Conservation (phyloP, 2,113 vertebrate genomes). For the Cavia porcellus region DNA sequence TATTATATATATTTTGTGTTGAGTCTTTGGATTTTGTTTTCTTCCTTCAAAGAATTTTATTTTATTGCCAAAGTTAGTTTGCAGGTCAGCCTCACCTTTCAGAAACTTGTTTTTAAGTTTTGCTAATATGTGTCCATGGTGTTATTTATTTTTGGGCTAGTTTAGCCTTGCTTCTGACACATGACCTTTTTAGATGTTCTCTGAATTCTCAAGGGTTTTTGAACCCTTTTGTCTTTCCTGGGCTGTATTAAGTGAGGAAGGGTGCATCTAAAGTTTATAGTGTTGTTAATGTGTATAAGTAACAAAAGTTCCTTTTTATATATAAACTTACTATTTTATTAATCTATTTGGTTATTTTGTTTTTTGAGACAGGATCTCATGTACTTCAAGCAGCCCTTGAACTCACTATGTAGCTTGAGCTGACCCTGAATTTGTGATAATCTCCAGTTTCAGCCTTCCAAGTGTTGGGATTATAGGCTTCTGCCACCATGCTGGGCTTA, state of each 20-base stretch:
- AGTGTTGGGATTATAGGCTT: neutral
- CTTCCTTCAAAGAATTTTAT: neutral
- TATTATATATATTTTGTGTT: neutral
- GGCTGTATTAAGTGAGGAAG: neutral
- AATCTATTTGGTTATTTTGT: neutral
- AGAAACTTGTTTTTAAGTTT: neutral
- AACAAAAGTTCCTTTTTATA: neutral
- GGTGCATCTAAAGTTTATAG: neutral
- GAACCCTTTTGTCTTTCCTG: neutral
- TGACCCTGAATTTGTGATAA: neutral
- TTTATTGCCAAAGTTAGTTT: neutral
- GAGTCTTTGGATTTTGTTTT: neutral
- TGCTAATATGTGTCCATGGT: neutral
- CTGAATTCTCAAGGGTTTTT: neutral
- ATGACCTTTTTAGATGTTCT: neutral
- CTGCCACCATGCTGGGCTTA: neutral
- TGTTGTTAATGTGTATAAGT: neutral
- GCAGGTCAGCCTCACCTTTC: neutral
- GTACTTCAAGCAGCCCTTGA: neutral
- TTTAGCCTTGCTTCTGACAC: neutral
- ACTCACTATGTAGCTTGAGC: neutral
- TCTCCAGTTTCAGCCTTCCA: neutral
- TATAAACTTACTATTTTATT: neutral
- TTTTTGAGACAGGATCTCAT: neutral
- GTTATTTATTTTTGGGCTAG: neutral